Conservation (phyloP, 2,797 vertebrate species). For the Myripristis murdjan region DNA sequence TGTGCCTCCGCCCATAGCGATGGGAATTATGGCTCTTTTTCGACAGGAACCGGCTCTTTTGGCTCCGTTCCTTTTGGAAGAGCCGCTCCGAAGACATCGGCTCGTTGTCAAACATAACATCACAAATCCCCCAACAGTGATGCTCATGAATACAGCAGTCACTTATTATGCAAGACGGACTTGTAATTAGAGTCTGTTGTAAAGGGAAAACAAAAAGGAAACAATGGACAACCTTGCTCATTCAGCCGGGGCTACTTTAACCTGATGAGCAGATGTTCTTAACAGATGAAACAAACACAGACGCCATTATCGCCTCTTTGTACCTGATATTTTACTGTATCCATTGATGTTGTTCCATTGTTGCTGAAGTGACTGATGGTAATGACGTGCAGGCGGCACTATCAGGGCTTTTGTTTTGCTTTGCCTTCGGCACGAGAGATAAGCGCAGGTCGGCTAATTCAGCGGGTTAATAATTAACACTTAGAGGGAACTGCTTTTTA, state of each 20-base stretch:
- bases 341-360: neutral
- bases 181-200: no score
- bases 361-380: neutral
- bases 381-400: neutral
- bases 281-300: conserved; percentile 16
- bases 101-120: no score
- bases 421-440: conserved; percentile 13
- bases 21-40: no score
- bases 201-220: neutral
- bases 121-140: no score
- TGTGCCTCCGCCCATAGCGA: no score
- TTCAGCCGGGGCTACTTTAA: neutral
- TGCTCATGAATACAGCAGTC: no score
- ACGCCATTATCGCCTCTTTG: conserved; percentile 9
- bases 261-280: neutral
- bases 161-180: no score
- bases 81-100: no score
- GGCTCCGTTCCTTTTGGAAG: no score
- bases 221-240: neutral
- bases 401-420: conserved; percentile 20
- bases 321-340: neutral
- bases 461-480: conserved; percentile 62
- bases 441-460: conserved; percentile 11
- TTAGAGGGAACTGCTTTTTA: conserved; percentile 30
- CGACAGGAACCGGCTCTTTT: no score